These are phyloP conservation scores for Hippoglossus hippoglossus DNA, from an alignment of 2,797 vertebrate genomes.

Conservation along the genomic window DNA sequence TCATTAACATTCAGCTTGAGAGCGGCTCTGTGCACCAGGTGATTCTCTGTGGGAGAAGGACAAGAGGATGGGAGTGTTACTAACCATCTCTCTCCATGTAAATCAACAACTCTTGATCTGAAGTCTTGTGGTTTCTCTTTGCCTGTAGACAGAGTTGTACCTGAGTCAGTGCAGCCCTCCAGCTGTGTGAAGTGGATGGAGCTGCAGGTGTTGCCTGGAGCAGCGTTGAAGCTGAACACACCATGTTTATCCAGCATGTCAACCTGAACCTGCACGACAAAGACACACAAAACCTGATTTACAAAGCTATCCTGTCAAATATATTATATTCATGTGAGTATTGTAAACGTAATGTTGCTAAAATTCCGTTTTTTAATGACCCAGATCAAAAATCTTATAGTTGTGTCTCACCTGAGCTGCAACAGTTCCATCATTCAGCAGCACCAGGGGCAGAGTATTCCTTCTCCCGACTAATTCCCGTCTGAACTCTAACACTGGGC, in stretches of 20 bases:
- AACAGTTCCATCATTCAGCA: constrained; percentile 85
- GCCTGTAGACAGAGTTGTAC: constrained; percentile 55
- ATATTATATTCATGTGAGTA: not conserved
- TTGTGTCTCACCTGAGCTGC: constrained; percentile 67
- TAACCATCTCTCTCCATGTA: too few relatives aligned
- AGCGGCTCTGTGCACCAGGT: constrained; percentile 69
- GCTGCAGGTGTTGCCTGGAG: constrained; percentile 65
- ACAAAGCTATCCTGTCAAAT: not conserved
- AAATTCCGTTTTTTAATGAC: not conserved
- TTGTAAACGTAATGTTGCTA: not conserved
- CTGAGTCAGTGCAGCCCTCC: constrained; percentile 55
- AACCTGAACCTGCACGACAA: constrained; percentile 83
- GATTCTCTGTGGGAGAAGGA: constrained; percentile 53
- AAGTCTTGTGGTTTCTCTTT: too few relatives aligned
- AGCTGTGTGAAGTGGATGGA: constrained; percentile 63
- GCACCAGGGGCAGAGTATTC: constrained; percentile 82
- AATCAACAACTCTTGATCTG: too few relatives aligned
- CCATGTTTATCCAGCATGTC: constrained; percentile 82
- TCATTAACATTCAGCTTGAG: constrained; percentile 79
- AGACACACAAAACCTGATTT: not conserved
- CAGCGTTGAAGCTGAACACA: constrained; percentile 84
- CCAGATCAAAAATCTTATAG: not conserved
- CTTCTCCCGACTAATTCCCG: constrained; percentile 79
- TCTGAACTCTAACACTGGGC: constrained; percentile 87
- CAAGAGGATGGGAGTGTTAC: not conserved